A percentile compares a stretch with the other conserved stretches of the same genome.
Conservation (phyloP, 2,888 invertebrate species). For the Melieria omissa region DNA sequence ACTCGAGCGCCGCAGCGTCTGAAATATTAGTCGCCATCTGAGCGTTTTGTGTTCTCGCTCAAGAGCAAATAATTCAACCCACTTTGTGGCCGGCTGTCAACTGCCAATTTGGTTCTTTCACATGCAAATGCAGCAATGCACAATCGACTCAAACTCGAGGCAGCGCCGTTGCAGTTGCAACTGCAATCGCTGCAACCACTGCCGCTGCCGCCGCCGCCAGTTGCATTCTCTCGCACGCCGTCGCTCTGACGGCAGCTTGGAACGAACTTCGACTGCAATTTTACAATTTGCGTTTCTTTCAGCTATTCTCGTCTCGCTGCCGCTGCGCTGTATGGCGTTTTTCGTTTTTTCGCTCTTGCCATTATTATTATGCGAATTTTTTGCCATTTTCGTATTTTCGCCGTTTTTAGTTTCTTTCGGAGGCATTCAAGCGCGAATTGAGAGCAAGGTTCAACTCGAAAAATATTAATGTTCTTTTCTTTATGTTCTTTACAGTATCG, state of each 20-base stretch:
- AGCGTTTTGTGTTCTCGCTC: no score
- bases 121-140: conserved; percentile 22
- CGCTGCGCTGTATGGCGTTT: conserved; percentile 20
- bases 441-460: conserved; percentile 50
- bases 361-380: conserved; percentile 12
- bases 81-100: conserved; percentile 36
- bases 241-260: conserved; percentile 13
- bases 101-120: conserved; percentile 43
- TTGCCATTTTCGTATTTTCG: conserved; percentile 10
- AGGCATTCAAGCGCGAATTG: conserved; percentile 51
- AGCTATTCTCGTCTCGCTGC: conserved; percentile 20
- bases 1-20: no score
- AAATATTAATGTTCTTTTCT: conserved; percentile 44
- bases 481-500: conserved; percentile 17
- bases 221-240: no score
- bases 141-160: background rate
- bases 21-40: no score
- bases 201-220: background rate
- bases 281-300: conserved; percentile 19
- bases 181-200: background rate
- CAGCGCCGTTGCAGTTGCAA: no score
- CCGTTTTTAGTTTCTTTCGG: conserved; percentile 35
- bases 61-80: no score
- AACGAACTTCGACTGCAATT: conserved; percentile 31
- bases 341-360: conserved; percentile 21